Evolutionary conservation across 2,888 invertebrate genomes (phyloP), one percentile per base, ranked within the genome.

Genomic region (Aspidiotus destructor): DNA sequence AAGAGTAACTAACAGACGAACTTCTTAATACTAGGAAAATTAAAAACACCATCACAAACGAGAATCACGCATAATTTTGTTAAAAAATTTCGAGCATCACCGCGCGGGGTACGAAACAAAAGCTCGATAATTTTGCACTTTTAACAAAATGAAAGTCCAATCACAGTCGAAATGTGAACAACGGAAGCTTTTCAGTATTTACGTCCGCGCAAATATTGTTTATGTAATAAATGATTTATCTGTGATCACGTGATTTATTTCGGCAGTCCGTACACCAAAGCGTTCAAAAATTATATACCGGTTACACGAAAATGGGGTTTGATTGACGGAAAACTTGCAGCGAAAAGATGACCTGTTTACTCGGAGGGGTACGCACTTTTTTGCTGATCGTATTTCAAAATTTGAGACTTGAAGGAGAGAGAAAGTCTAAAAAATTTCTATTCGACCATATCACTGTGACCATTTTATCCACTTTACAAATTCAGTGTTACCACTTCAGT

Each of bases 41-140:
- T 67, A 67, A 67, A 58, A 57, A 67, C 67, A 67, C 58, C 58
- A 67, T 58, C 17, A 42, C 58, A 58, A 67, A 67, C 60, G 16
- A 60, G 40, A 67, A 67, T 67, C 67, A 67, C 67, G 58, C 67
- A 67, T 67, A 60, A 58, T 58, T 67, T 13, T 17, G 17, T 28
- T 28, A 28, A 15, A 67, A 63, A 60, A 52, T 58, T 67, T 58
- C 67, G 67, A 28, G 40, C 48, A 58, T 10, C 44, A 52, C 52
- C 42, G 67, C 67, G 67, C 67, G 67, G 67, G 67, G 67, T 67
- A 48, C 60, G 60, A 60, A 67, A 67, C 67, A 67, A 67, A 67
- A 67, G 67, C 67, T 67, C 67, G 15, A 42, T 67, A 67, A 67
- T 67, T 67, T 67, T 67, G 67, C 67, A 67, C 67, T 67, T 67